These are phyloP conservation scores for Nesidiocoris tenuis DNA, from an alignment of 2,888 invertebrate species.

Conservation along the genomic window DNA sequence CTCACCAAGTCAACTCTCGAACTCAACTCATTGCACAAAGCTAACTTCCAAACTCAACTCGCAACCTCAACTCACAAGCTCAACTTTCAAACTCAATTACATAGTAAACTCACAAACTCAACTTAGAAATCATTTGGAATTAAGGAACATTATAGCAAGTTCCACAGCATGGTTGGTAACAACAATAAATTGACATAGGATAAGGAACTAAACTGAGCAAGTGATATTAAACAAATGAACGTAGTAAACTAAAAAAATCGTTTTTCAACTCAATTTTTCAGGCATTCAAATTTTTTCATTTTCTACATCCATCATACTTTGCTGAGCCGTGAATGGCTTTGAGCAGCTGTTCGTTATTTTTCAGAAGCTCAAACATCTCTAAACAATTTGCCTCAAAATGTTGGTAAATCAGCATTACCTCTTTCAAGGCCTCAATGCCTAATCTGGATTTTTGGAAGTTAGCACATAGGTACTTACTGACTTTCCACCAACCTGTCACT, in stretches of 20 bases:
- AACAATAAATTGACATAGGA: slow-evolving; percentile 7
- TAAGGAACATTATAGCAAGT: not conserved
- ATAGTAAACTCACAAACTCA: no score
- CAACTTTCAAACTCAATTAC: no score
- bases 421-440: slow-evolving; percentile 11
- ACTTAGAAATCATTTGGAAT: no score
- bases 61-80: no score
- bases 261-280: slow-evolving; percentile 7
- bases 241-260: not conserved
- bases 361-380: slow-evolving; percentile 1
- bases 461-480: no score
- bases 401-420: slow-evolving; percentile 17
- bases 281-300: not conserved
- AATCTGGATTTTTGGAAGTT: slow-evolving; percentile 2
- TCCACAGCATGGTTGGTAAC: slow-evolving; percentile 1
- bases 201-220: slow-evolving; percentile 2
- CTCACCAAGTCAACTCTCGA: no score
- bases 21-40: no score
- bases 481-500: no score
- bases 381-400: slow-evolving; percentile 9
- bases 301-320: slow-evolving; percentile 3
- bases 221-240: slow-evolving; percentile 2
- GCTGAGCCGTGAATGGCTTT: slow-evolving; percentile 7
- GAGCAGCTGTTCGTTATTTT: slow-evolving; percentile 4
- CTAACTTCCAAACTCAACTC: no score